Conservation (phyloP, 2,113 vertebrate species). For the Loxodonta africana region DNA sequence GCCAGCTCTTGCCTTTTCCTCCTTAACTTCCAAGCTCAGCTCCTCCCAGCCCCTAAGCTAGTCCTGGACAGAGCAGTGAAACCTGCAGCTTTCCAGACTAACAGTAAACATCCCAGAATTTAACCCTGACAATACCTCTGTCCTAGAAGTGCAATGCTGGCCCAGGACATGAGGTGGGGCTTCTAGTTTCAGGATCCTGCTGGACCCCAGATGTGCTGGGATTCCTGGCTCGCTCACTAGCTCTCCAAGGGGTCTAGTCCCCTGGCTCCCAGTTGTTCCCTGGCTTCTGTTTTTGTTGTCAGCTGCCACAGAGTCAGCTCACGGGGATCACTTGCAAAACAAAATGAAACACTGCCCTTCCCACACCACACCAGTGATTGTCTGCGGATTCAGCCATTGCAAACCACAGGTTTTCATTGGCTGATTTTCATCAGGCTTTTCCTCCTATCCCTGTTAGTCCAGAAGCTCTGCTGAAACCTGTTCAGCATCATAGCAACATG, state of each 20-base stretch:
- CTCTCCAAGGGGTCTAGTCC: not conserved
- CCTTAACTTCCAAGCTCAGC: rapidly evolving
- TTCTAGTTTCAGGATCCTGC: not conserved
- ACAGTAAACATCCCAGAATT: not conserved
- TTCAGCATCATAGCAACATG: no score
- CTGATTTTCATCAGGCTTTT: no score
- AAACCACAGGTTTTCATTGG: no score
- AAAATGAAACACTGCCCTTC: no score
- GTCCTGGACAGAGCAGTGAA: not conserved
- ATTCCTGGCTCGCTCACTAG: not conserved
- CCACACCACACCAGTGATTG: no score
- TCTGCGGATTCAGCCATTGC: no score
- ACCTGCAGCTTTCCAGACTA: not conserved
- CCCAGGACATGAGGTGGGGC: not conserved
- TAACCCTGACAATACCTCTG: not conserved
- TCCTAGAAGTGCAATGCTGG: not conserved
- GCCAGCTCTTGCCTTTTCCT: no score
- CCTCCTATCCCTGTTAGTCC: no score
- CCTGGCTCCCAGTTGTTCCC: not conserved
- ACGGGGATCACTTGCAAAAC: no score
- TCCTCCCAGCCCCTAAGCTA: not conserved
- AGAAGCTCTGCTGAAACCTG: no score
- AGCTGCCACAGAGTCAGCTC: no score
- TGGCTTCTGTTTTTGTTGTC: not conserved
- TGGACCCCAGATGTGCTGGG: rapidly evolving